Conservation (phyloP, 2,113 vertebrate species). For the Microcebus ravelobensis region DNA sequence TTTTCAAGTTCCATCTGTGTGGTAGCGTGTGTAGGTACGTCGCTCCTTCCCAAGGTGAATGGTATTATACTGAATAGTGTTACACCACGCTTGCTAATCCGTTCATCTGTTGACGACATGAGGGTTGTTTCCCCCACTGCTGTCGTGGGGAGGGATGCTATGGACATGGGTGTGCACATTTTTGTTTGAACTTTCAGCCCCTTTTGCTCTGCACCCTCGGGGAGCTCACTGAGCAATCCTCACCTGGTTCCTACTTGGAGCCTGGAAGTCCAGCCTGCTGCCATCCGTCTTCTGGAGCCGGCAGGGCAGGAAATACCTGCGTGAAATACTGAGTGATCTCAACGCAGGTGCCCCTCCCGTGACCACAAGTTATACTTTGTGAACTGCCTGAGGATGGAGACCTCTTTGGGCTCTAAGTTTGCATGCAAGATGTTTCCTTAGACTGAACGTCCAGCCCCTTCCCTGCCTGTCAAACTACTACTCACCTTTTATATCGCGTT, state of each 20-base stretch:
- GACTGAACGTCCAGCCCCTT: neutral
- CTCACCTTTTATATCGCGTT: neutral
- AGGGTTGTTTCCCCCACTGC: neutral
- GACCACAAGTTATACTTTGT: neutral
- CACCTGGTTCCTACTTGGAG: neutral
- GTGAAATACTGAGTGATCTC: accelerated
- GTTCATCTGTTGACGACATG: neutral
- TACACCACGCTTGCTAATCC: neutral
- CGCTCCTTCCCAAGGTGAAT: neutral
- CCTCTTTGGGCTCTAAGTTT: neutral
- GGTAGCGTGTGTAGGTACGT: neutral
- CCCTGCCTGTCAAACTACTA: neutral
- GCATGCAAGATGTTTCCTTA: neutral
- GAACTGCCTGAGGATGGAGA: neutral
- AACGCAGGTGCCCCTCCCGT: accelerated
- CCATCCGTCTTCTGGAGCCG: neutral
- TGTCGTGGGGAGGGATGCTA: neutral
- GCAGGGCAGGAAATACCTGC: neutral
- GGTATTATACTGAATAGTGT: neutral
- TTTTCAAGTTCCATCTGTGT: neutral
- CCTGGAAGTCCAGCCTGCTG: neutral
- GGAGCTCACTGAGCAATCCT: neutral
- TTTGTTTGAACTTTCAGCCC: neutral
- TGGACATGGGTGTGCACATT: accelerated
- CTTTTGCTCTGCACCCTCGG: neutral